Conservation (phyloP, 1,140 invertebrate genomes). For the Ceratina japonica region DNA sequence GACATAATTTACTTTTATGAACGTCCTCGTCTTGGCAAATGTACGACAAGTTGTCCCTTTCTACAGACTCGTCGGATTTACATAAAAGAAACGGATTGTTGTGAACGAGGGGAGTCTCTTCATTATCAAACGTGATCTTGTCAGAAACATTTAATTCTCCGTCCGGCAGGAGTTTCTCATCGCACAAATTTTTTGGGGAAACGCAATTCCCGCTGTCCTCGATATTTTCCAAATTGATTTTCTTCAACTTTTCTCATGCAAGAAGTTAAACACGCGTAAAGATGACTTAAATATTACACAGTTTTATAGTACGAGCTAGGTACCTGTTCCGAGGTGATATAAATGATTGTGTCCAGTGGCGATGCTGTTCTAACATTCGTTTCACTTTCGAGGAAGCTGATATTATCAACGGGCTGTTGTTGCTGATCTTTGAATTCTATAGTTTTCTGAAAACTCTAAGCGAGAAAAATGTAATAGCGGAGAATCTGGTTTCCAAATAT, state of each 20-base stretch:
- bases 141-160: constrained; percentile 39
- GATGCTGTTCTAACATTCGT: constrained; percentile 23
- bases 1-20: constrained; percentile 19
- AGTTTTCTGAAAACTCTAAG: constrained; percentile 60
- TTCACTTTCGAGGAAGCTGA: constrained; percentile 33
- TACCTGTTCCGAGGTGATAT: constrained; percentile 69
- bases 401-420: constrained; percentile 35
- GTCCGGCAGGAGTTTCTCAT: constrained; percentile 50
- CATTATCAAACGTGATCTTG: constrained; percentile 22
- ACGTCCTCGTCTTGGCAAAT: constrained; percentile 40
- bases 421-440: constrained; percentile 52
- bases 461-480: not conserved
- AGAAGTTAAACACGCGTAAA: not conserved
- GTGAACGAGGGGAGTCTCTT: constrained; percentile 26
- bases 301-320: constrained; percentile 29
- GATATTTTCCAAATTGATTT: constrained; percentile 67
- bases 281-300: constrained; percentile 21
- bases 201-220: constrained; percentile 58
- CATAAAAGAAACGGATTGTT: constrained; percentile 3
- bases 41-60: constrained; percentile 30
- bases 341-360: constrained; percentile 62
- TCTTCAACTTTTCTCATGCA: constrained; percentile 58
- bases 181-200: constrained; percentile 58
- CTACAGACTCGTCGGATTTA: constrained; percentile 4
- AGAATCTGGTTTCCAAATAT: not conserved